Percentiles rank a stretch among this genome's conserved stretches.
These are phyloP conservation scores for Chiropotes sagulatus DNA, from an alignment of 2,797 vertebrate species.

Conservation along the genomic window DNA sequence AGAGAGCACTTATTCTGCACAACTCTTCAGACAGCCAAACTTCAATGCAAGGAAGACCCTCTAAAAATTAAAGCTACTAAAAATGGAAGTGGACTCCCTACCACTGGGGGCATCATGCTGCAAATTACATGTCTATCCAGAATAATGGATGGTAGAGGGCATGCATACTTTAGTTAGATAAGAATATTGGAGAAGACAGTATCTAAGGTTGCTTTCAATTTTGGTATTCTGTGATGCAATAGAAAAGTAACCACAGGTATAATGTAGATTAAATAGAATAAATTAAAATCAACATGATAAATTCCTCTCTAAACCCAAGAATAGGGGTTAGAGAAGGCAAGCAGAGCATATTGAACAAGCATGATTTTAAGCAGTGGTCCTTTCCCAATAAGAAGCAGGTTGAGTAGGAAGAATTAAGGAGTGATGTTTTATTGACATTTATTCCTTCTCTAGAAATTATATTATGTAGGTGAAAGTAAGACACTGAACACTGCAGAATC, in stretches of 20 bases:
- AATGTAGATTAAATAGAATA: not conserved
- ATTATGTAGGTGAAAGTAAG: not conserved
- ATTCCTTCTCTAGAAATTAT: not conserved
- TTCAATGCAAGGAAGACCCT: not conserved
- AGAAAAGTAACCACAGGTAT: not conserved
- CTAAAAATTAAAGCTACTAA: not conserved
- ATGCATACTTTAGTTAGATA: not conserved
- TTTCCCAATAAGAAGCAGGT: not conserved
- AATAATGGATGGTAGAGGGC: not conserved
- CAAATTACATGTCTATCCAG: not conserved
- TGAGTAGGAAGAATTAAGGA: not conserved
- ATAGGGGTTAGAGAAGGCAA: not conserved
- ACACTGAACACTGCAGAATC: not conserved
- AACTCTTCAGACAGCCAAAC: not conserved
- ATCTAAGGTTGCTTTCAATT: not conserved
- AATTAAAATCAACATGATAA: not conserved
- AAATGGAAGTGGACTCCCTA: not conserved
- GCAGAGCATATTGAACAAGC: not conserved
- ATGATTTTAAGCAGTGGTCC: not conserved
- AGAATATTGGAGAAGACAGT: not conserved
- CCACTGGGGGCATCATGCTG: not conserved
- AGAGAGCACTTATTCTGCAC: not conserved
- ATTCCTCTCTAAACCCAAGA: not conserved
- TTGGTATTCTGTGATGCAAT: not conserved
- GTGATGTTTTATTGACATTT: not conserved